Conservation (phyloP, 2,797 vertebrate genomes). For the Microctenopoma steveboyesi region DNA sequence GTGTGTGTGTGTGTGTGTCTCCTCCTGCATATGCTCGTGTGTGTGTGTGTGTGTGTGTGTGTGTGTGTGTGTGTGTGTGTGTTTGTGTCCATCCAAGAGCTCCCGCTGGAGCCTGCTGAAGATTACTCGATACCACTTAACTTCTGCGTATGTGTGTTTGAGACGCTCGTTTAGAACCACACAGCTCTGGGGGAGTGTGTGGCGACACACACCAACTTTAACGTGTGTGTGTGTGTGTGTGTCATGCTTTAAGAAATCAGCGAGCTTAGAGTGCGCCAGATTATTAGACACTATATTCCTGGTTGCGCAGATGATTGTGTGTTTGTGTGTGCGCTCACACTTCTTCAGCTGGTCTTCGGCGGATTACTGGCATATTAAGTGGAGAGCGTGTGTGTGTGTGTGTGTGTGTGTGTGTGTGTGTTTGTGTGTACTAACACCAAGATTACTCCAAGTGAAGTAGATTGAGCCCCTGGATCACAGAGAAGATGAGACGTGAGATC, state of each 20-base stretch:
- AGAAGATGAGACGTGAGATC: slow-evolving; percentile 72
- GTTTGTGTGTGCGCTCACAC: slow-evolving; percentile 32
- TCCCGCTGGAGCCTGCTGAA: slow-evolving; percentile 55
- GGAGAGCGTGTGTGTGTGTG: too few relatives aligned
- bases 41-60: slow-evolving; percentile 18
- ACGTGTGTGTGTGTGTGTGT: slow-evolving; percentile 8
- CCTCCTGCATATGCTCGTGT: slow-evolving; percentile 13
- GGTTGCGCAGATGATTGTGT: not conserved
- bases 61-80: slow-evolving; percentile 31
- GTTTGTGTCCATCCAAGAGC: slow-evolving; percentile 45
- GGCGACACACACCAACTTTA: not conserved
- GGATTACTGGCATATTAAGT: slow-evolving; percentile 67
- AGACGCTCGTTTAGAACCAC: slow-evolving; percentile 60
- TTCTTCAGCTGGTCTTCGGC: slow-evolving; percentile 50
- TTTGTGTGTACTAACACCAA: slow-evolving; percentile 63
- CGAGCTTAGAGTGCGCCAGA: slow-evolving; percentile 39
- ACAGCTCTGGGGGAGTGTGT: slow-evolving; percentile 21
- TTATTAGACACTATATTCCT: slow-evolving; percentile 41
- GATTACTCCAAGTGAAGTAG: slow-evolving; percentile 74
- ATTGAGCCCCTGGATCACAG: slow-evolving; percentile 65
- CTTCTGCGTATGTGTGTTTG: slow-evolving; percentile 38
- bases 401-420: too few relatives aligned
- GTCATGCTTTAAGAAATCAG: not conserved
- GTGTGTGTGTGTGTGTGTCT: slow-evolving; percentile 44
- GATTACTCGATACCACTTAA: slow-evolving; percentile 66